Conservation (phyloP, 2,797 vertebrate species). For the Spinus olivaceus region DNA sequence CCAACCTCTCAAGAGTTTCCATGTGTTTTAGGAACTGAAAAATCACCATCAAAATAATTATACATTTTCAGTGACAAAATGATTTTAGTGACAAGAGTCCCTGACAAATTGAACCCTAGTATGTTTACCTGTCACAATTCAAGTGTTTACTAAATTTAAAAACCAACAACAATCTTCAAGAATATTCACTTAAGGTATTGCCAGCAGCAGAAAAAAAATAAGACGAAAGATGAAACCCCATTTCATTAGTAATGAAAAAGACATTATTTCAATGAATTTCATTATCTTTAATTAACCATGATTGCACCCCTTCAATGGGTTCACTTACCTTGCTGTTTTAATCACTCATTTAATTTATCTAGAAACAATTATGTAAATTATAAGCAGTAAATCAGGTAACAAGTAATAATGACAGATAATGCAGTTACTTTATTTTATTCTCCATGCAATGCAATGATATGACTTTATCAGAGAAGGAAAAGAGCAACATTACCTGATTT, state of each 20-base stretch:
- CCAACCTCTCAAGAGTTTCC: background rate
- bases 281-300: slow-evolving; percentile 26
- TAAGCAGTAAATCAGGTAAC: slow-evolving; percentile 50
- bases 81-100: background rate
- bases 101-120: background rate
- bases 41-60: background rate
- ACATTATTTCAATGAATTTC: background rate
- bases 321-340: slow-evolving; percentile 41
- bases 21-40: background rate
- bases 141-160: background rate
- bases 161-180: slow-evolving; percentile 6
- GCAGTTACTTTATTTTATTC: slow-evolving; percentile 16
- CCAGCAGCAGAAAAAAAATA: background rate
- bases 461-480: background rate
- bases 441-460: background rate
- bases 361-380: slow-evolving; percentile 44
- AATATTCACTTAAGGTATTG: slow-evolving; percentile 11
- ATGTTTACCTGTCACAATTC: background rate
- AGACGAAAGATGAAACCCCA: background rate
- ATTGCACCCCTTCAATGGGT: slow-evolving; percentile 21
- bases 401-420: slow-evolving; percentile 51
- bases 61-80: background rate
- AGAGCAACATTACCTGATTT: background rate
- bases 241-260: slow-evolving; percentile 20
- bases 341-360: slow-evolving; percentile 56